Percentiles rank a stretch among this genome's conserved stretches.
phyloP scores from a whole-genome alignment of 2,113 vertebrate species.

The Brachypteracias leptosomus region DNA sequence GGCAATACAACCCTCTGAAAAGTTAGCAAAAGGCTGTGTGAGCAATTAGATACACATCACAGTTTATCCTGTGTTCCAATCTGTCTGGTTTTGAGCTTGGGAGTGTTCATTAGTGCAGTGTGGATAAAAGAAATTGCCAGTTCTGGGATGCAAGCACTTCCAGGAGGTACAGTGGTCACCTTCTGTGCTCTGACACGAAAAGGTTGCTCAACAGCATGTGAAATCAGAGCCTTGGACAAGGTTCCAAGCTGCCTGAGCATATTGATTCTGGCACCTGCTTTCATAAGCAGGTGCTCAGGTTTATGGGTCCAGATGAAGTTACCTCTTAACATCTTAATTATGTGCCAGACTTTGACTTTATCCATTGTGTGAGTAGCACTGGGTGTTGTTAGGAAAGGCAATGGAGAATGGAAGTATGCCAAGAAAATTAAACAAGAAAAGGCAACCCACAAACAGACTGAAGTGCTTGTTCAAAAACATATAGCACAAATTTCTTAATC shows the following conservation, averaged over 20 bases:
- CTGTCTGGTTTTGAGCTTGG: background rate
- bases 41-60: background rate
- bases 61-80: background rate
- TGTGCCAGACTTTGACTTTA: background rate
- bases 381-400: background rate
- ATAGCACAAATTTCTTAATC: background rate
- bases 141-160: background rate
- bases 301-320: constrained; percentile 37
- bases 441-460: no score
- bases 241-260: background rate
- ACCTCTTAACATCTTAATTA: constrained; percentile 41
- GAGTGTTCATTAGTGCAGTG: background rate
- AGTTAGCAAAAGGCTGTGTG: background rate
- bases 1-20: background rate
- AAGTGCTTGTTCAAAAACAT: background rate
- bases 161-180: background rate
- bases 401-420: background rate
- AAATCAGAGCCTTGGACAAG: background rate
- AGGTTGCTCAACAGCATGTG: background rate
- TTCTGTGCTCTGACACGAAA: background rate
- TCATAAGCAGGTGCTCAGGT: background rate
- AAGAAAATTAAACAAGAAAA: background rate
- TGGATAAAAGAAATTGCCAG: background rate
- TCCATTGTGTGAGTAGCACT: background rate
- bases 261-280: constrained; percentile 36